phyloP scores from a whole-genome alignment of 2,113 vertebrate species.

The Ptilorrhoa leucosticta region DNA sequence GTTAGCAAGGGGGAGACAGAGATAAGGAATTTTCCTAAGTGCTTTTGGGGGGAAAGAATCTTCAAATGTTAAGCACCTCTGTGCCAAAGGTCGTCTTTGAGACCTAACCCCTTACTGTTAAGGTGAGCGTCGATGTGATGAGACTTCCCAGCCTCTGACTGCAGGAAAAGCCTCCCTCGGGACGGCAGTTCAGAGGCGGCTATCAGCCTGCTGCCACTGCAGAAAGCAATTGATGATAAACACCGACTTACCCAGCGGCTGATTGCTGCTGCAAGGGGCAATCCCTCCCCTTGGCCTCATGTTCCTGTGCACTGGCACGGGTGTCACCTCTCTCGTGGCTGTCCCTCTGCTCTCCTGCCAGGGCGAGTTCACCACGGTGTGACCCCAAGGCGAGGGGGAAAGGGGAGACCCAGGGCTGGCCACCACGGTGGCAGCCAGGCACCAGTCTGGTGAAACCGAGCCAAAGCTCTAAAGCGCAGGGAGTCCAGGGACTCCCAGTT shows the following conservation, averaged over 20 bases:
- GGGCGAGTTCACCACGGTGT: rapidly evolving
- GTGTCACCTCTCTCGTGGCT: not conserved
- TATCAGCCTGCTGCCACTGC: not conserved
- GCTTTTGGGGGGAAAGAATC: not conserved
- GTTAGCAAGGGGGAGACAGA: not conserved
- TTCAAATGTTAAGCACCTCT: not conserved
- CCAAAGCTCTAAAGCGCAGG: not conserved
- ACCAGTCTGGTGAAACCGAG: not conserved
- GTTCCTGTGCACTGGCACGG: rapidly evolving
- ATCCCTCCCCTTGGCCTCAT: rapidly evolving
- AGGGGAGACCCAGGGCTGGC: not conserved
- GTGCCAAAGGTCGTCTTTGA: not conserved
- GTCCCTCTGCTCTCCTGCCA: not conserved
- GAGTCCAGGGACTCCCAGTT: not conserved
- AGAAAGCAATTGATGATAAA: not conserved
- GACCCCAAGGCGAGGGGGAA: not conserved
- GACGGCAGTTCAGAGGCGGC: rapidly evolving
- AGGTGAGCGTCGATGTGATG: rapidly evolving
- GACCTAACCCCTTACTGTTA: not conserved
- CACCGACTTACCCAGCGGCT: rapidly evolving
- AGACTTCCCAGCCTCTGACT: too few relatives aligned
- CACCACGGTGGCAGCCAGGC: rapidly evolving
- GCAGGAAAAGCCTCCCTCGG: not conserved
- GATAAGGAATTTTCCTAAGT: not conserved
- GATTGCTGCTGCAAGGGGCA: not conserved